Conservation (phyloP, 2,888 invertebrate genomes). For the Eudasyphora cyanicolor region DNA sequence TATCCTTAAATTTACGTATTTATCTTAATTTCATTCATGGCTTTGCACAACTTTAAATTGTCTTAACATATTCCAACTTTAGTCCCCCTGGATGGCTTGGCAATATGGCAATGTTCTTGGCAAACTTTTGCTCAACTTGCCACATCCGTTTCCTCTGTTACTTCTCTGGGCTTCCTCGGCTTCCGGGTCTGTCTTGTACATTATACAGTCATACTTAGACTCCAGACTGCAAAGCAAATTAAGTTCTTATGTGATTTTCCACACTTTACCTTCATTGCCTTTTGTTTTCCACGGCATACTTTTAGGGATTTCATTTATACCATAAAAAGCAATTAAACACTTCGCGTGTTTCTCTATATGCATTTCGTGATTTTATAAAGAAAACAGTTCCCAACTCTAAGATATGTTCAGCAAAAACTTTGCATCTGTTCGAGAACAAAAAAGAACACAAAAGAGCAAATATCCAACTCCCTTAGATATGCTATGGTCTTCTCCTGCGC, state of each 20-base stretch:
- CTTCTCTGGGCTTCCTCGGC: background rate
- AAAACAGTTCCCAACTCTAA: background rate
- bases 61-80: conserved; percentile 27
- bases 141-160: conserved; percentile 33
- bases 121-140: background rate
- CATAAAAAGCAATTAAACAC: conserved; percentile 56
- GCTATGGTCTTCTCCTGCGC: too few species aligned
- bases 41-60: background rate
- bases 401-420: conserved; percentile 1
- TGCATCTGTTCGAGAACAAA: conserved; percentile 14
- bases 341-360: conserved; percentile 58
- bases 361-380: conserved; percentile 45
- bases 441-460: too few species aligned
- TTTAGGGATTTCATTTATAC: conserved; percentile 36
- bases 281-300: conserved; percentile 54
- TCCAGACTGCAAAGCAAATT: conserved; percentile 13
- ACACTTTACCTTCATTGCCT: conserved; percentile 19
- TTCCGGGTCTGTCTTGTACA: too few species aligned
- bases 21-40: background rate
- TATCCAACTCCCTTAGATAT: too few species aligned
- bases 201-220: background rate
- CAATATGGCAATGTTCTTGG: background rate
- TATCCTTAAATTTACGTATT: too few species aligned
- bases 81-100: background rate
- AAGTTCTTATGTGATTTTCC: conserved; percentile 41